Percentiles rank a stretch among this genome's conserved stretches.
These are phyloP conservation scores for Melanostoma mellinum DNA, from an alignment of 2,888 invertebrate species.

Conservation along the genomic window DNA sequence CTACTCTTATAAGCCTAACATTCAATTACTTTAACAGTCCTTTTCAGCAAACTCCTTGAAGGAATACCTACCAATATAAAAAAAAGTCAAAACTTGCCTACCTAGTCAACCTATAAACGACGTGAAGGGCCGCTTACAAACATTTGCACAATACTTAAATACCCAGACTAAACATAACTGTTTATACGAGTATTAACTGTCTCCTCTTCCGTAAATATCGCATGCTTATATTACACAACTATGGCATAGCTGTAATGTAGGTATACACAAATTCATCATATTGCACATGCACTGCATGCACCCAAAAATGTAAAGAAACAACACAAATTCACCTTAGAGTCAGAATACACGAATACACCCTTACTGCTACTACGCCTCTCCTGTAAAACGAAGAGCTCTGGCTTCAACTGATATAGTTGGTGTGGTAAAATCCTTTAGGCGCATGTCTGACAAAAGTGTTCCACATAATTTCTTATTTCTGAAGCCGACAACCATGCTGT, in stretches of 20 bases:
- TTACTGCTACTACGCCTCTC: slow-evolving; percentile 20
- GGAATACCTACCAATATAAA: no score
- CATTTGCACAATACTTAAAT: slow-evolving; percentile 42
- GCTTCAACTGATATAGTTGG: slow-evolving; percentile 11
- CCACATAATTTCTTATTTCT: slow-evolving; percentile 65
- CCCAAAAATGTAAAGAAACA: background rate
- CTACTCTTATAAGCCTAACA: no score
- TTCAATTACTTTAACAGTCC: no score
- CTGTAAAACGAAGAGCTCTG: background rate
- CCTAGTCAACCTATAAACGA: background rate
- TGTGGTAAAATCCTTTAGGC: slow-evolving; percentile 41
- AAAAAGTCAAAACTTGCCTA: background rate
- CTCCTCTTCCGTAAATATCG: slow-evolving; percentile 43
- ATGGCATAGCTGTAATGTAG: background rate
- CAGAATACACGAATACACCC: background rate
- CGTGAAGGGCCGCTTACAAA: slow-evolving; percentile 1
- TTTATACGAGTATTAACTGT: slow-evolving; percentile 42
- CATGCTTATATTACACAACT: background rate
- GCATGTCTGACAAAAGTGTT: slow-evolving; percentile 66
- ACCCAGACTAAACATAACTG: slow-evolving; percentile 26
- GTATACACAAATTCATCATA: background rate
- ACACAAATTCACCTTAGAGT: slow-evolving; percentile 26
- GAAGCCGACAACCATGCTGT: slow-evolving; percentile 37
- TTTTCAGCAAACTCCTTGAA: no score
- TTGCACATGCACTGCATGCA: background rate